Base-by-base conservation (phyloP, 2,888 invertebrate species). In the Psylliodes chrysocephalus region DNA sequence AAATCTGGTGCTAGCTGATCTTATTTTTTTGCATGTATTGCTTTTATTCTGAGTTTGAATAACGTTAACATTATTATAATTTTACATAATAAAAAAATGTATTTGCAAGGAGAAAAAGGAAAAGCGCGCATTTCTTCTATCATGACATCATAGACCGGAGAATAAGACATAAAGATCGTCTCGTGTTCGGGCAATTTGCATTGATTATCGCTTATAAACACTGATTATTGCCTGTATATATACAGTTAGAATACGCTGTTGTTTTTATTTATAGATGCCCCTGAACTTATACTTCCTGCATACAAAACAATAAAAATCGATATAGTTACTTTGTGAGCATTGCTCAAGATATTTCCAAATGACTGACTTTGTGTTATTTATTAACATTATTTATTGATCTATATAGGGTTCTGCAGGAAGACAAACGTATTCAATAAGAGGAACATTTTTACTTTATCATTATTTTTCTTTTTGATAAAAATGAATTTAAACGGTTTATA, bases 221-320 rank as follows among this genome's bases (percentile, higher is more conserved):
- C 42, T 42, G 42, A 42, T 28, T 30, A 28, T 49, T 49, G 22
- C 28, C 5, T 5, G 19, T 49, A 14, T 5, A 12, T 49, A 14
- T 55, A 44, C 54, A 55, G 44, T 55, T 55, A 55, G 18, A 55
- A 6, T 28, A 10, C 35, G 12, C 22, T 38, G 52, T 52, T 42
- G 1, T 12, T 42, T 30, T 28, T 28, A 35, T 55, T 28, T 44
- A 17, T 15, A 44, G 30, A 30, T n/a, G 44, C 2, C 55, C 55
- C 6, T 44, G 55, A 55, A 55, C 55, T 55, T 55, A 44, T 22
- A 55, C 44, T 55, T 55, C 55, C 44, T 55, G 15, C 40, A 42
- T 54, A 17, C n/a, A 46, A 55, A 30, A 25, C 44, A 44, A 30
- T 55, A 44, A 38, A 38, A 55, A 55, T 44, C n/a, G 14, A 55